These are phyloP conservation scores for Tridacna crocea DNA, from an alignment of 2,888 invertebrate species.

Conservation along the genomic window DNA sequence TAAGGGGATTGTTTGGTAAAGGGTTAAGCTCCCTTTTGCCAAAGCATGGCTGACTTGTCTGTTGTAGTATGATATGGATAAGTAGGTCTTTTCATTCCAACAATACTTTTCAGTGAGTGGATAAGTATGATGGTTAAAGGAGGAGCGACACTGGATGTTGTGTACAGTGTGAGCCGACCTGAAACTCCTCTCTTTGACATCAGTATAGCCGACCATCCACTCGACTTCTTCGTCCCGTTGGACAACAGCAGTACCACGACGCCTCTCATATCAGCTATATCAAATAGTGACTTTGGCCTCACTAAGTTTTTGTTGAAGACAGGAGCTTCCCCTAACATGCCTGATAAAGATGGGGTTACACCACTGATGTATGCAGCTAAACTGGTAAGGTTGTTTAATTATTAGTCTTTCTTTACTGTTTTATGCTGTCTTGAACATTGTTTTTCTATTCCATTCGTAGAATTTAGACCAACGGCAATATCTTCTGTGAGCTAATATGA, in stretches of 20 bases:
- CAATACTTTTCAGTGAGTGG: slow-evolving; percentile 66
- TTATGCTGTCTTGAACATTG: too few relatives aligned
- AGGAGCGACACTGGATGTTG: slow-evolving; percentile 77
- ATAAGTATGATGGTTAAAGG: slow-evolving; percentile 72
- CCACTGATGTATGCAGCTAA: slow-evolving; percentile 84
- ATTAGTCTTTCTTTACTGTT: too few relatives aligned
- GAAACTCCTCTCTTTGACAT: slow-evolving; percentile 76
- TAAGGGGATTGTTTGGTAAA: too few relatives aligned
- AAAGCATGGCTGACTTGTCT: too few relatives aligned
- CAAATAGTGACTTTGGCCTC: slow-evolving; percentile 79
- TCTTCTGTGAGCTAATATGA: too few relatives aligned
- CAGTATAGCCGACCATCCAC: slow-evolving; percentile 50
- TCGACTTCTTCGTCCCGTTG: slow-evolving; percentile 69
- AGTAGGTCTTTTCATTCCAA: too few relatives aligned
- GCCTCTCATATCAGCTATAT: slow-evolving; percentile 84
- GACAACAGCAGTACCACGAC: slow-evolving; percentile 66
- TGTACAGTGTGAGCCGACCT: slow-evolving; percentile 78
- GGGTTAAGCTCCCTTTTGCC: too few relatives aligned
- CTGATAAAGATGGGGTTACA: slow-evolving; percentile 82
- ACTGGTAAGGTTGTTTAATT: slow-evolving; percentile 74
- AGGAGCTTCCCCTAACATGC: slow-evolving; percentile 83
- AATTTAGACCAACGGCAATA: too few relatives aligned
- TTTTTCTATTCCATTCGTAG: too few relatives aligned
- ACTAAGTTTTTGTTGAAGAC: slow-evolving; percentile 80
- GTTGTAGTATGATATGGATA: too few relatives aligned